Conservation (phyloP, 2,888 invertebrate genomes). For the Megalurothrips usitatus region DNA sequence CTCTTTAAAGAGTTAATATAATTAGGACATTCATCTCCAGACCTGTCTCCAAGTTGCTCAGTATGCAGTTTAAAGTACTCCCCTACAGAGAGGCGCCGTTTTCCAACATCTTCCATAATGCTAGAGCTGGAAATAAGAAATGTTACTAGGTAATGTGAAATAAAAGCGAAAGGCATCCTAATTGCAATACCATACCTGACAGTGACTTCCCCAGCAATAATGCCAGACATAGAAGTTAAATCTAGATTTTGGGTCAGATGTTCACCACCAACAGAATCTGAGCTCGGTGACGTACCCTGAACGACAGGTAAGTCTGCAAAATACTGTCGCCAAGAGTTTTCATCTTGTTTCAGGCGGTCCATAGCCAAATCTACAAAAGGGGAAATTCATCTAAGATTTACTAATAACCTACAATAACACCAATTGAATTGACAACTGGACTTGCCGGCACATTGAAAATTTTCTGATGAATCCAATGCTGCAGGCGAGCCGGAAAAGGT, state of each 20-base stretch:
- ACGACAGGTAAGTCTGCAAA: background rate
- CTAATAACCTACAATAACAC: background rate
- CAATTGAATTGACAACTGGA: background rate
- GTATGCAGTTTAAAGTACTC: background rate
- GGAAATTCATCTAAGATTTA: background rate
- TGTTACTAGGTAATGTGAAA: background rate
- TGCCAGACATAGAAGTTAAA: background rate
- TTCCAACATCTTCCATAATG: conserved; percentile 8
- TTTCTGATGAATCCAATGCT: background rate
- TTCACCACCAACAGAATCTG: background rate
- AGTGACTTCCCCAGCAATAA: conserved; percentile 5
- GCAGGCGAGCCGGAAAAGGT: background rate
- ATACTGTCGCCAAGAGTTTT: background rate
- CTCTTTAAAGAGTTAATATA: background rate
- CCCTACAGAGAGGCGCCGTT: background rate
- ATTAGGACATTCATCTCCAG: background rate
- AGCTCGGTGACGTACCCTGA: background rate
- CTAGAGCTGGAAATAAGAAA: background rate
- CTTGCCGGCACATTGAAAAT: conserved; percentile 9
- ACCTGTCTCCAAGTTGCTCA: background rate
- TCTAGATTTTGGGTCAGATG: background rate
- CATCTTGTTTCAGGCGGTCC: background rate
- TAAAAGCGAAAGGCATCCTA: background rate
- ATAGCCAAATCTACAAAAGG: background rate
- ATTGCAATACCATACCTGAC: background rate